Evolutionary conservation across 2,113 vertebrate species (phyloP), one percentile per base, ranked within the genome.

Genomic region (Phaethornis superciliosus): DNA sequence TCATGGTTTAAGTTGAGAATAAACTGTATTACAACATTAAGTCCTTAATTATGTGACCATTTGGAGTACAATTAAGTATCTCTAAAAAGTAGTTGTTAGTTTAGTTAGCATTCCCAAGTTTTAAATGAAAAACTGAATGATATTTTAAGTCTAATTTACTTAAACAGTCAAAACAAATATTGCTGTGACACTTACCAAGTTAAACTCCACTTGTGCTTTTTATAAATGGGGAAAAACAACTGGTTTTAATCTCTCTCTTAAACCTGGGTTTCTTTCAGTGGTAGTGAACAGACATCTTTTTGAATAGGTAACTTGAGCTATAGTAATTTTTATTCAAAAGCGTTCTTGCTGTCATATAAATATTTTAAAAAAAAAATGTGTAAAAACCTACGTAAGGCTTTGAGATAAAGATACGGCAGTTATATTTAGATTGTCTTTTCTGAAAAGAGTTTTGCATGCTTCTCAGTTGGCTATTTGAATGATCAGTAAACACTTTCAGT

Each of bases 21-120:
- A 95, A 96, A 96, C 46, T 84, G 16, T 84, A 85, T 89, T 95
- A 88, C 82, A 95, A 67, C 56, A 91, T 94, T 84, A 95, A 90
- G 37, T 83, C 78, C 67, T 95, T 96, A 97, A 95, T 96, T 97
- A 93, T 96, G 93, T 97, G 88, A 82, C 84, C 85, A 94, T 94
- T 97, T 96, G 80, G 58, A 95, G 59, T 88, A 94, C 86, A 91
- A 94, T 94, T 78, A 84, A 92, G 63, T 83, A 89, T 85, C 68
- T 93, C 26, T 91, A 88, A 93, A 93, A 94, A 47, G 49, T 64
- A 8, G 7, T 62, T 96, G 46, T 82, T 95, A 90, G 69, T 94
- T 94, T 92, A 88, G 78, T 89, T 96, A 90, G 51, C 58, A 85
- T 86, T 91, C 56, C 30, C 5, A 18, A 75, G 33, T 85, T 96